A percentile compares a stretch with the other conserved stretches of the same genome.
Evolutionary conservation across 2,797 vertebrate species (phyloP).

Genomic region (Oreochromis grahami): DNA sequence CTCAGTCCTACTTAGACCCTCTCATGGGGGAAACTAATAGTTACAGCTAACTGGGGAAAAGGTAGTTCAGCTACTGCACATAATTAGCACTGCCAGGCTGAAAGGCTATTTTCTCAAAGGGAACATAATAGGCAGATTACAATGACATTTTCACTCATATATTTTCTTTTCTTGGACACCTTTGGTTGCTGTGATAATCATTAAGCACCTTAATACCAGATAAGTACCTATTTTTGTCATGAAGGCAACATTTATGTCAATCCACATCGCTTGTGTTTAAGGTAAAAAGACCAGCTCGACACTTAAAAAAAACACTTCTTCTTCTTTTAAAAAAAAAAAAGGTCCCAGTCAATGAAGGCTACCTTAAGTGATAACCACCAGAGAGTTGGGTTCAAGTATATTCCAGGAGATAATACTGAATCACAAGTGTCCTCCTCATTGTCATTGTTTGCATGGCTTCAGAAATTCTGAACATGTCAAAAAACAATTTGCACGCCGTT

Average conservation of each 20-base stretch:
- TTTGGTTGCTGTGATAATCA: background rate
- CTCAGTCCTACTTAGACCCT: slow-evolving; percentile 48
- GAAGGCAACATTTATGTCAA: background rate
- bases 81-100: slow-evolving; percentile 23
- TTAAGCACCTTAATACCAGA: background rate
- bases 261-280: background rate
- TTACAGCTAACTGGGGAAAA: slow-evolving; percentile 55
- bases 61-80: slow-evolving; percentile 55
- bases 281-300: slow-evolving; percentile 31
- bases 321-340: background rate
- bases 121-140: background rate
- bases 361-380: background rate
- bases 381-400: slow-evolving; percentile 70
- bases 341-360: slow-evolving; percentile 11
- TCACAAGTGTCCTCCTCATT: slow-evolving; percentile 34
- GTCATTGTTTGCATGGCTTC: slow-evolving; percentile 54
- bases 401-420: slow-evolving; percentile 72
- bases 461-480: slow-evolving; percentile 54
- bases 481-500: background rate
- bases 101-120: slow-evolving; percentile 1
- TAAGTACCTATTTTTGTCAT: background rate
- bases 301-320: background rate
- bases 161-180: background rate
- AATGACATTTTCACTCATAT: background rate
- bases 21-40: slow-evolving; percentile 47